Evolutionary conservation across 37 sponge, comb jelly and placozoan species (phyloP).

Genomic region (Spongilla lacustris): DNA sequence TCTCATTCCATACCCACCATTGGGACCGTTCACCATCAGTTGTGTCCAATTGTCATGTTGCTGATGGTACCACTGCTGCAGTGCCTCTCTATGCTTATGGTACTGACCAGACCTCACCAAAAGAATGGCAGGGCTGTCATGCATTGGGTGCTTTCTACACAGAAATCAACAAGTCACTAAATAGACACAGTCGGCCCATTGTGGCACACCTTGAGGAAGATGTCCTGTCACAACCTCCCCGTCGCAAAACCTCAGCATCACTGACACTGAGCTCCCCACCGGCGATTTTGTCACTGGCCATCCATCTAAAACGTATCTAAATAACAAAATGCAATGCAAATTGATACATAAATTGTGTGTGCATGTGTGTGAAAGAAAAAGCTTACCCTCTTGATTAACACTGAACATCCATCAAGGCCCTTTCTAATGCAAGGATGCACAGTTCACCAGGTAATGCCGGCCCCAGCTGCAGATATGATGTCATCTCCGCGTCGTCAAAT

Average conservation of each 20-base stretch:
- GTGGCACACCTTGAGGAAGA: constrained; percentile 38
- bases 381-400: constrained; percentile 91
- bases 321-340: neutral
- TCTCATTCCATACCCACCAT: constrained; percentile 81
- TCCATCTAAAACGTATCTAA: constrained; percentile 94
- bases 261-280: constrained; percentile 78
- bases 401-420: constrained; percentile 76
- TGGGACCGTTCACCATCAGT: constrained; percentile 77
- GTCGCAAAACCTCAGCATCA: constrained; percentile 62
- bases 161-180: too few species aligned
- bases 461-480: constrained; percentile 68
- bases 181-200: neutral
- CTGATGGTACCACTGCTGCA: constrained; percentile 68
- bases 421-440: constrained; percentile 82
- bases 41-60: constrained; percentile 84
- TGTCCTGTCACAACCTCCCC: constrained; percentile 62
- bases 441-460: constrained; percentile 90
- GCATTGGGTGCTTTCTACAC: constrained; percentile 74
- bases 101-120: constrained; percentile 48
- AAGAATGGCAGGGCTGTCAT: constrained; percentile 77
- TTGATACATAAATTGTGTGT: neutral
- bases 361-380: too few species aligned
- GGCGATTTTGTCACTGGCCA: constrained; percentile 88
- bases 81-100: constrained; percentile 55
- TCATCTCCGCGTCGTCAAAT: constrained; percentile 77